These are phyloP conservation scores for Syngnathus acus DNA, from an alignment of 2,797 vertebrate genomes.

Conservation along the genomic window DNA sequence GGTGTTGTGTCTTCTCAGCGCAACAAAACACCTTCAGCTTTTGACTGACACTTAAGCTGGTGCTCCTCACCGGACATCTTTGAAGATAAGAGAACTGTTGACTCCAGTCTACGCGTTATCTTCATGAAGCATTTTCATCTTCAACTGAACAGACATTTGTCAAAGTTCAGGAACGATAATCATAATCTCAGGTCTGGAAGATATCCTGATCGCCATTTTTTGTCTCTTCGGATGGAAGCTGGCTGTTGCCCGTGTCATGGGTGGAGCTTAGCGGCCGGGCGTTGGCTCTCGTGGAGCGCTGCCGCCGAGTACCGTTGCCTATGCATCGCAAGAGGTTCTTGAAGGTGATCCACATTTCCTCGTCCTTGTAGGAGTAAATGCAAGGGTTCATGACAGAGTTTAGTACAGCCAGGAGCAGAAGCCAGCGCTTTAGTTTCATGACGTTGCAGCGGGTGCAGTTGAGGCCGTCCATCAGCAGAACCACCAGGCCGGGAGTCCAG, in stretches of 20 bases:
- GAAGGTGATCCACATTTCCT: constrained; percentile 92
- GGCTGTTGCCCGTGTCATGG: constrained; percentile 59
- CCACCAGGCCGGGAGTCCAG: constrained; percentile 91
- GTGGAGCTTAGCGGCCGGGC: constrained; percentile 50
- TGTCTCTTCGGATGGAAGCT: constrained; percentile 57
- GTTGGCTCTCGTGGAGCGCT: constrained; percentile 67
- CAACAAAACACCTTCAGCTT: background rate
- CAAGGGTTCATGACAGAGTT: constrained; percentile 97
- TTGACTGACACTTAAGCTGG: background rate
- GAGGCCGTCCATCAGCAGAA: constrained; percentile 86
- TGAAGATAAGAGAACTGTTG: constrained; percentile 9
- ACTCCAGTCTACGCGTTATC: constrained; percentile 11
- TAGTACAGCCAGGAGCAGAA: constrained; percentile 86
- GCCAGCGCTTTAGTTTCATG: constrained; percentile 82
- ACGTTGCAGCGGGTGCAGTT: constrained; percentile 76
- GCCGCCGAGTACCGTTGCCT: constrained; percentile 67
- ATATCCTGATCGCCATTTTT: constrained; percentile 49
- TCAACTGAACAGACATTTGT: constrained; percentile 9
- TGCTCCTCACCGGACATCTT: background rate
- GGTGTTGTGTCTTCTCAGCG: background rate
- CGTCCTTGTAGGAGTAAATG: constrained; percentile 97
- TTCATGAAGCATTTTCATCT: constrained; percentile 6
- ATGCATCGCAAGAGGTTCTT: constrained; percentile 83
- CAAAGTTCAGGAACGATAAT: background rate
- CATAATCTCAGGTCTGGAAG: constrained; percentile 47